These are phyloP conservation scores for Cnemophilus loriae DNA, from an alignment of 2,113 vertebrate species.

Conservation along the genomic window DNA sequence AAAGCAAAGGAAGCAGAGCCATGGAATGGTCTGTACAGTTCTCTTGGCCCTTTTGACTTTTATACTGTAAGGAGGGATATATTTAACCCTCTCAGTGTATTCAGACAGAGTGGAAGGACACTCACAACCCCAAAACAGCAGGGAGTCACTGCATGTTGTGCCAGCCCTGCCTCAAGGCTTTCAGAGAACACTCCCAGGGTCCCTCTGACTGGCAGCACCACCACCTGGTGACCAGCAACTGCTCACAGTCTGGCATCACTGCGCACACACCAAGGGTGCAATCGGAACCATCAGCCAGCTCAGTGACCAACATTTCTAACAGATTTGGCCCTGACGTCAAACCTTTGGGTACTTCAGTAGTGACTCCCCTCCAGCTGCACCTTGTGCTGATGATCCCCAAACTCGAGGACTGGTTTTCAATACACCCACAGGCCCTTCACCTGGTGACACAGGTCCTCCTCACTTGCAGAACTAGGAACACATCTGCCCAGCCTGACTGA, in stretches of 20 bases:
- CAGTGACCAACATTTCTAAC: not conserved
- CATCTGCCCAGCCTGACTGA: not conserved
- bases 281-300: not conserved
- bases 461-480: not conserved
- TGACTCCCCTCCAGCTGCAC: not conserved
- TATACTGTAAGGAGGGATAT: accelerated
- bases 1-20: not conserved
- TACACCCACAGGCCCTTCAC: not conserved
- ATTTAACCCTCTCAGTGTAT: not conserved
- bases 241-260: not conserved
- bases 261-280: accelerated
- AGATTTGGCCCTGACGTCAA: not conserved
- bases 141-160: not conserved
- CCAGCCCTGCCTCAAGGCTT: not conserved
- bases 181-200: not conserved
- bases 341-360: not conserved
- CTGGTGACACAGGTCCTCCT: not conserved
- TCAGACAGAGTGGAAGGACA: not conserved
- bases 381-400: not conserved
- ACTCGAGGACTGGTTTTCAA: not conserved
- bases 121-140: not conserved
- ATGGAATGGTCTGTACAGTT: not conserved
- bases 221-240: not conserved
- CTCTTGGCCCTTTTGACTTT: not conserved
- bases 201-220: not conserved